Base-by-base conservation (phyloP, 2,113 vertebrate genomes). In the Felis chaus region DNA sequence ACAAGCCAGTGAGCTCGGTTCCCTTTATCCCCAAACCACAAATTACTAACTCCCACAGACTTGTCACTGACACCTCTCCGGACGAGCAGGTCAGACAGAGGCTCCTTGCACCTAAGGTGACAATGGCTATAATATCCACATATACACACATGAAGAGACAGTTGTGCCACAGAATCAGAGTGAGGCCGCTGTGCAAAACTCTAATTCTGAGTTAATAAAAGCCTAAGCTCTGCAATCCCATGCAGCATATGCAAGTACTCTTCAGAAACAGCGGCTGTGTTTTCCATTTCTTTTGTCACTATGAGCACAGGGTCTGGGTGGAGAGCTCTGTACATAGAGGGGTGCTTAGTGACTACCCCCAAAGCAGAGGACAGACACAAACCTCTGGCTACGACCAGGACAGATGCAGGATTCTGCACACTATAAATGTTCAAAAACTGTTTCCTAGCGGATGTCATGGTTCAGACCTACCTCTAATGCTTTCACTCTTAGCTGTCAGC, bases 161-260 rank as follows among this genome's bases (percentile, higher is more conserved):
- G 4, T 18, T 36, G 4, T 1, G 0, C 25, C 45, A 69, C 45
- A 79, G 91, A 86, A 48, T 50, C 50, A 63, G 69, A 97, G 82
- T 1, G 9, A 81, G 79, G 66, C 65, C 66, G 41, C 78, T 7
- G 29, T 45, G 23, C 41, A 50, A 8, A 36, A 76, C 9, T 36
- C 36, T 82, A 76, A 27, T n/a, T 53, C 23, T 18, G 29, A 96
- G 90, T 53, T 78, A 81, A 85, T 86, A 91, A 89, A 93, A 78
- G 33, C 79, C 69, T 55, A 29, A 73, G 83, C 66, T 85, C 93
- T 85, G 78, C 0, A 0, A 0, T 50, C 23, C 92, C 23, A 12
- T 53, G 66, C 88, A 36, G 27, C 66, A 33, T 9, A n/a, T 0
- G 5, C 1, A 3, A 3, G 4, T 1, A 5, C 21, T 36, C 29